Conservation (phyloP, 2,113 vertebrate genomes). For the Aptenodytes patagonicus region DNA sequence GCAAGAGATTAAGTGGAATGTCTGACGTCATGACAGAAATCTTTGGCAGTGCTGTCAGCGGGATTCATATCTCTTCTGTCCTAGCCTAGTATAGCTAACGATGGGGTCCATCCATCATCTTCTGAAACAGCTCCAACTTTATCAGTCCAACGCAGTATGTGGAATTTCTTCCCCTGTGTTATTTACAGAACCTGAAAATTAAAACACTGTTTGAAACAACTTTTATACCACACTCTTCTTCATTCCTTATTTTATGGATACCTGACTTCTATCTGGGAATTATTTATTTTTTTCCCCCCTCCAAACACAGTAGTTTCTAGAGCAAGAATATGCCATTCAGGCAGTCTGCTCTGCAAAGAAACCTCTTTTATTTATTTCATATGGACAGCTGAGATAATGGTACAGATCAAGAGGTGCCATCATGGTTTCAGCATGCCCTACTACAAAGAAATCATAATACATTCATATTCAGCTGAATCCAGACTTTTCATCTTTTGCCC, state of each 20-base stretch:
- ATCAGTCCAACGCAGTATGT: background rate
- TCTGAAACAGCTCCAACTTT: constrained; percentile 14
- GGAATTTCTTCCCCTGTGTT: background rate
- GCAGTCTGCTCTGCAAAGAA: background rate
- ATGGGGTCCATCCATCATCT: constrained; percentile 8
- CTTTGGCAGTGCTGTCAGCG: background rate
- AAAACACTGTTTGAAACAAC: background rate
- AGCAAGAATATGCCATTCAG: background rate
- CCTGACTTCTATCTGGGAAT: background rate
- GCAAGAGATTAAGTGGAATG: constrained; percentile 13
- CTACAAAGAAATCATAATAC: background rate
- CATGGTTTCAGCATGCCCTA: background rate
- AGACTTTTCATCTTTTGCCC: background rate
- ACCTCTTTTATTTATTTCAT: background rate
- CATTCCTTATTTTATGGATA: constrained; percentile 11
- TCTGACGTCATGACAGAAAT: constrained; percentile 33
- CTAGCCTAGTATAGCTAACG: background rate
- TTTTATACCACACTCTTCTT: background rate
- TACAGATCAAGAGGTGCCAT: background rate
- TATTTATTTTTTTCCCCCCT: background rate
- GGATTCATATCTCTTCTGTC: constrained; percentile 22
- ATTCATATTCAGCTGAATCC: background rate
- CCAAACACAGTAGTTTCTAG: background rate
- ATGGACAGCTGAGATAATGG: background rate
- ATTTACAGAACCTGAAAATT: constrained; percentile 30